phyloP scores from a whole-genome alignment of 2,888 invertebrate species.

The Apomyelois bistriatella region DNA sequence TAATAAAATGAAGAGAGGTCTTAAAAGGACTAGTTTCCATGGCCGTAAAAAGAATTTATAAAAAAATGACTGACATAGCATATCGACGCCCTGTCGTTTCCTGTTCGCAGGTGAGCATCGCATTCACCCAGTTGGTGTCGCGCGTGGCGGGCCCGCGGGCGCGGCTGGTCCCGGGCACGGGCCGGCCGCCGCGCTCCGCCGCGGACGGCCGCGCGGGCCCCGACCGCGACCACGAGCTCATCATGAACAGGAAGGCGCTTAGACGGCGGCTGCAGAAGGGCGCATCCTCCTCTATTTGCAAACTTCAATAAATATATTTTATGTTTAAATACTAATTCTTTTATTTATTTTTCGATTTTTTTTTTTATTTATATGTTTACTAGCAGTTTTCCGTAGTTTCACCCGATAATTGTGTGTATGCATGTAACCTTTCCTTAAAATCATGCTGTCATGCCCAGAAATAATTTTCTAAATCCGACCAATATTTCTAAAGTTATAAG shows the following conservation, averaged over 20 bases:
- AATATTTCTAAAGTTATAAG: too few species aligned
- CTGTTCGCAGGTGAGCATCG: conserved; percentile 78
- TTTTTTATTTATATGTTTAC: not conserved
- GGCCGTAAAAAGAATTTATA: too few species aligned
- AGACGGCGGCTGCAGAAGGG: conserved; percentile 55
- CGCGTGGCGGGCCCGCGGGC: conserved; percentile 48
- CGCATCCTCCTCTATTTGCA: conserved; percentile 74
- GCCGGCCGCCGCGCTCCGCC: conserved; percentile 24
- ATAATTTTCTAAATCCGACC: too few species aligned
- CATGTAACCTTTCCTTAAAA: too few species aligned
- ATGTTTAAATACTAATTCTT: conserved; percentile 9
- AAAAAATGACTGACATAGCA: not conserved
- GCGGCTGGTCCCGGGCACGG: conserved; percentile 31
- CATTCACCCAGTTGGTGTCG: conserved; percentile 84
- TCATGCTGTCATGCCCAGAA: too few species aligned
- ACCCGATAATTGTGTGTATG: too few species aligned
- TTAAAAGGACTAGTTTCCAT: too few species aligned
- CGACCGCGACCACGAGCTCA: conserved; percentile 52
- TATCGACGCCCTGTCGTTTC: not conserved
- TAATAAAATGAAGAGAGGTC: too few species aligned
- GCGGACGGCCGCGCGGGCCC: conserved; percentile 20
- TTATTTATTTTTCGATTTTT: conserved; percentile 1
- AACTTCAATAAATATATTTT: conserved; percentile 22
- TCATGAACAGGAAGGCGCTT: conserved; percentile 66
- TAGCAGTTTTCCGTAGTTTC: too few species aligned